Base-by-base conservation (phyloP, 2,888 invertebrate species). In the Oscheius sp. region DNA sequence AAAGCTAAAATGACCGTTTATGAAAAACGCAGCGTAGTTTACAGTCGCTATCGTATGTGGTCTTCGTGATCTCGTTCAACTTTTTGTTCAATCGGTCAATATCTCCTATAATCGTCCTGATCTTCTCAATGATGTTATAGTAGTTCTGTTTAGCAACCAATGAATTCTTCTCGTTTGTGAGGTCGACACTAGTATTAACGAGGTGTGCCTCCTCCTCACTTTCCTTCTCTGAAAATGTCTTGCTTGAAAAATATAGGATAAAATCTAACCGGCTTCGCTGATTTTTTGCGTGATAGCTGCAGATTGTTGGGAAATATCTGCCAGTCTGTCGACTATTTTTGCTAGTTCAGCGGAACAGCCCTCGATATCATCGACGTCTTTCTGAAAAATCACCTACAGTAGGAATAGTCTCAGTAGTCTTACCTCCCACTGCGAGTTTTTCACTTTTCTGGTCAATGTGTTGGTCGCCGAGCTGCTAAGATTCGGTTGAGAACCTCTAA, bases 381-480 rank as follows among this genome's bases (percentile, higher is more conserved):
- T 82, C 76, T 76, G 0, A 21, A 21, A 21, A 21, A 21, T 21
- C 21, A 21, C 21, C 21, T 21, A 21, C 21, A 21, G 21, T n/a
- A 50, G 10, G n/a, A 37, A 55, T 13, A 70, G 57, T 47, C 37
- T 21, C 0, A 13, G 7, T 11, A n/a, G 2, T 7, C 51, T 32
- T 33, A 78, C 76, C 78, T 84, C 81, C 83, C 84, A 84, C 70
- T 83, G 78, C 21, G 79, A 76, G 37, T 78, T 76, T 68, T 73
- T 65, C n/a, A 82, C 75, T 73, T 87, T 87, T 50, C 81, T 77
- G 1, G 80, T 83, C n/a, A 82, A 80, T n/a, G 84, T 84, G 13
- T 73, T 60, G 59, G 71, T 32, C 7, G 50, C 13, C 1, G 65
- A 33, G 29, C 47, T 58, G 48, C 48, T 70, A 10, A 66, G 13